Base-by-base conservation (phyloP, 2,113 vertebrate species). In the Ploceus nigricollis region DNA sequence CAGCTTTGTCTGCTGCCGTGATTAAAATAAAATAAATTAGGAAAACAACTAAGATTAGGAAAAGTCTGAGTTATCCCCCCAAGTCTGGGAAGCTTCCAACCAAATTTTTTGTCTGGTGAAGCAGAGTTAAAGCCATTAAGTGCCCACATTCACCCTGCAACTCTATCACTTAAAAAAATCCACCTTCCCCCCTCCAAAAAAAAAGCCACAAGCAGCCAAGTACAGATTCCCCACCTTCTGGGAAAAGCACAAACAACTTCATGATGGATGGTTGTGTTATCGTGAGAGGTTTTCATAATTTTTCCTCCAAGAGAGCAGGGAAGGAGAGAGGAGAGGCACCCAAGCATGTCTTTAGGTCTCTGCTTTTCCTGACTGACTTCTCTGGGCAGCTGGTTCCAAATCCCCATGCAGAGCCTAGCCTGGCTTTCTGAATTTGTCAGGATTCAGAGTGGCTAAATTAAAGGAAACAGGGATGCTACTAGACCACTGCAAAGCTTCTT, bases 341-440 rank as follows among this genome's bases (percentile, higher is more conserved):
- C 0, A 0, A 50, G 21, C 1, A 0, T 31, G 27, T 37, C 57
- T 84, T 68, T 56, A 28, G 18, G 17, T 68, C 57, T 44, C 37
- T 70, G 56, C 11, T 76, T 79, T 83, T 89, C 56, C 27, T 82
- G 7, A 19, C n/a, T 19, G 22, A 37, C 28, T 82, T 75, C 37
- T 78, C 69, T 31, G 25, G 33, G 13, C 35, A 68, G 19, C 31
- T 81, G 78, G 57, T 63, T 84, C 77, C 51, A 70, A 54, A 73
- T 2, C 9, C 15, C 23, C 0, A 0, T 6, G 35, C 2, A 2
- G 84, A 84, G 39, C 42, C 73, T 69, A 84, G 51, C 54, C 60
- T 84, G 51, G 39, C 72, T 84, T 89, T 73, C 76, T 50, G 37
- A 83, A 81, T 65, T 91, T 87, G 24, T 54, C 15, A 6, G 70